Evolutionary conservation across 2,888 invertebrate species (phyloP), one percentile per base, ranked within the genome.

Genomic region (Erebia palarica): DNA sequence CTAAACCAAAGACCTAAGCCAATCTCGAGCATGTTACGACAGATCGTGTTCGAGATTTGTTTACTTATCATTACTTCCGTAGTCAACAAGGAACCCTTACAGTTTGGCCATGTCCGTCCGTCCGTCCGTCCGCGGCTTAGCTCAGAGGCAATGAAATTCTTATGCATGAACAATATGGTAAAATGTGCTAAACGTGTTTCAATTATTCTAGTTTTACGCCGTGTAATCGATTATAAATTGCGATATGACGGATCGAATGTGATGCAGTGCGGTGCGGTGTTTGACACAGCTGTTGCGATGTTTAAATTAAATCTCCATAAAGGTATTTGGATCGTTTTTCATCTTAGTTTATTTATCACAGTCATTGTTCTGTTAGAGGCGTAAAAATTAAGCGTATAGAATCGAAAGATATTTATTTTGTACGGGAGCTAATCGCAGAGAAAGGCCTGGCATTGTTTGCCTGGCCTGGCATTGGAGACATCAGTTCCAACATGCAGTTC

Each of bases 221-320:
- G 58, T 60, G 60, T 49, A 67, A 69, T 69, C 65, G 65, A 70
- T 71, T 70, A 71, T 47, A 3, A 44, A 7, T 7, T 5, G 36
- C 3, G 11, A 11, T 47, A 47, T 72, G 65, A 65, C 51, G 59
- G 47, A 61, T 68, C 44, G 64, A 64, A 60, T 63, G 68, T 74
- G 72, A 60, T 72, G 69, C 69, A 74, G 53, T 81, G 76, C 79
- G 78, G 74, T 80, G 81, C 79, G 82, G 66, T 79, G 79, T 76
- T 36, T 36, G 74, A 75, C 73, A 72, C 80, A 80, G 77, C 77
- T 82, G 83, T 78, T 79, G 75, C 75, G 74, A 75, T 75, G 72
- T 77, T 75, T 77, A 78, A 74, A 78, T 78, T 71, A 76, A 77
- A 77, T 76, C 72, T 77, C 75, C 76, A 77, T 78, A 77, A 77